These are phyloP conservation scores for Halesus radiatus DNA, from an alignment of 1,140 invertebrate species.

Conservation along the genomic window DNA sequence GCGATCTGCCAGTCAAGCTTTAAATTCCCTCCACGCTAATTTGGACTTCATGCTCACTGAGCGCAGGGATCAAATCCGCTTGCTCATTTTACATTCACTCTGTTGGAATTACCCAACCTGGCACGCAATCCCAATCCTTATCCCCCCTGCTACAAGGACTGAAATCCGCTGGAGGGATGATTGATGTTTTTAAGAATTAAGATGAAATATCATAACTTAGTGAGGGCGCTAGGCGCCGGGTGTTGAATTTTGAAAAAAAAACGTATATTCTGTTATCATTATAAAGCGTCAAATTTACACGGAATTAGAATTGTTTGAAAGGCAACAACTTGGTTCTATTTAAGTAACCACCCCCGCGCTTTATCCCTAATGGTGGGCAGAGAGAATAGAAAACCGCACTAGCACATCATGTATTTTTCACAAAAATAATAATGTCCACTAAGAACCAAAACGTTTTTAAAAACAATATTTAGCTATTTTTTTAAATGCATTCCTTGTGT, in stretches of 20 bases:
- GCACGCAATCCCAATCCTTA: background rate
- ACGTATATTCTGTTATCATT: conserved; percentile 21
- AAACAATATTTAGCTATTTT: no score
- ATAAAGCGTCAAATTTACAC: background rate
- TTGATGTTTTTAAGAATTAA: conserved; percentile 10
- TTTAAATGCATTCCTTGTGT: no score
- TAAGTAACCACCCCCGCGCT: no score
- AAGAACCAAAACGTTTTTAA: no score
- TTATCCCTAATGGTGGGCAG: no score
- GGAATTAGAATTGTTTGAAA: background rate
- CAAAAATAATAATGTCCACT: no score
- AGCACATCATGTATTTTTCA: no score
- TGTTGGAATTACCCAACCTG: background rate
- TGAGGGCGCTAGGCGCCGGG: conserved; percentile 9
- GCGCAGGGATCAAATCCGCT: conserved; percentile 3
- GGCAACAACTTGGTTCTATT: background rate
- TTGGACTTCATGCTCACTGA: background rate
- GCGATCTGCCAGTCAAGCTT: conserved; percentile 28
- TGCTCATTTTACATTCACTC: background rate
- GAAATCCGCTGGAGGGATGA: background rate
- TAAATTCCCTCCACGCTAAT: conserved; percentile 1
- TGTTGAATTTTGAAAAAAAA: background rate
- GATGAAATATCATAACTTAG: conserved; percentile 23
- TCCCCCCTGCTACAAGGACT: background rate
- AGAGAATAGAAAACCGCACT: no score